A percentile compares a stretch with the other conserved stretches of the same genome.
phyloP scores from a whole-genome alignment of 1,140 invertebrate genomes.

The Meloidogyne exigua region DNA sequence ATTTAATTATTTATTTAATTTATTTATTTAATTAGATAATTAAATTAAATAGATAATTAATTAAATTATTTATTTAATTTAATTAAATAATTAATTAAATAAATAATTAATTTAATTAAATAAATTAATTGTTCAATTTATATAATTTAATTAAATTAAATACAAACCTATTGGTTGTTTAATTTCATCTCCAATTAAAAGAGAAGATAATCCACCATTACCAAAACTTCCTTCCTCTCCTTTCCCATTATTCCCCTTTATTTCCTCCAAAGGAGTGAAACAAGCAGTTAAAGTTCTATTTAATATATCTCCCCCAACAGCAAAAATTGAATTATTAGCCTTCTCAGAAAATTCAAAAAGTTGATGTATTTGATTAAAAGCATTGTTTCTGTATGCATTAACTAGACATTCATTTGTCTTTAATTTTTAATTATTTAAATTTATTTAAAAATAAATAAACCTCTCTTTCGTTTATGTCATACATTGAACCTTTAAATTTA shows the following conservation, averaged over 20 bases:
- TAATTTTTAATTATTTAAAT: conserved; percentile 3
- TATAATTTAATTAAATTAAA: not conserved
- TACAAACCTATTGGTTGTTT: not conserved
- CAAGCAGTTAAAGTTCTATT: not conserved
- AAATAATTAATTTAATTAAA: too few relatives aligned
- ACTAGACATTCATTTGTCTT: conserved; percentile 46
- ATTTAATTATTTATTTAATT: too few relatives aligned
- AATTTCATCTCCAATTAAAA: conserved; percentile 9
- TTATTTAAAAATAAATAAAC: conserved; percentile 13
- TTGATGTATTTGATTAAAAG: conserved; percentile 31
- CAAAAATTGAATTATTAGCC: conserved; percentile 15
- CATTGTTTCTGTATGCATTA: conserved; percentile 39
- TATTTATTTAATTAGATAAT: too few relatives aligned
- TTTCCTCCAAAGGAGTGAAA: conserved; percentile 13
- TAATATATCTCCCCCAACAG: not conserved
- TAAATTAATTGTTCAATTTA: too few relatives aligned
- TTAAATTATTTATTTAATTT: too few relatives aligned
- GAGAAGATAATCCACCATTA: not conserved
- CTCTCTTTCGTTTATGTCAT: conserved; percentile 11
- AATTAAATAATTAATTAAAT: too few relatives aligned
- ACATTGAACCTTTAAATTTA: conserved; percentile 19
- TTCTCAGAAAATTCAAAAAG: conserved; percentile 40
- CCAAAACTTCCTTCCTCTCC: too few relatives aligned
- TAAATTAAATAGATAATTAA: too few relatives aligned
- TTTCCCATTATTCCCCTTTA: not conserved